phyloP scores from a whole-genome alignment of 2,888 invertebrate genomes.

The Bellardia bayeri region DNA sequence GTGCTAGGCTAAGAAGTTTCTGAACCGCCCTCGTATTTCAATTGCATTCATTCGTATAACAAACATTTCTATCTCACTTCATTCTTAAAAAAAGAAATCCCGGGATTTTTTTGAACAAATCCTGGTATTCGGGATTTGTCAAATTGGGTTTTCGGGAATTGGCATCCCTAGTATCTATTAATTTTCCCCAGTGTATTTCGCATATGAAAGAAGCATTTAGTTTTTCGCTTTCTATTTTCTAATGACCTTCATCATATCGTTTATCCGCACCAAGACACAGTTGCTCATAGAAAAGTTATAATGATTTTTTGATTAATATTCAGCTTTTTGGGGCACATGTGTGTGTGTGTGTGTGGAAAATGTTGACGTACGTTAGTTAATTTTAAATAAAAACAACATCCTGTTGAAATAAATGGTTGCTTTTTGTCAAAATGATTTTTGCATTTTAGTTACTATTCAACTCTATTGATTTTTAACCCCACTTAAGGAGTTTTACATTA shows the following conservation, averaged over 20 bases:
- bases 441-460: conserved; percentile 1
- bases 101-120: too few relatives aligned
- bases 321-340: background rate
- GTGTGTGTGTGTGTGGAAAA: background rate
- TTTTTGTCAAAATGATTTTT: background rate
- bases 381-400: conserved; percentile 4
- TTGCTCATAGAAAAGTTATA: conserved; percentile 3
- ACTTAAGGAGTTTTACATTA: too few relatives aligned
- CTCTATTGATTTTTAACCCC: conserved; percentile 16
- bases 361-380: conserved; percentile 20
- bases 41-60: too few relatives aligned
- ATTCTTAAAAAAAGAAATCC: too few relatives aligned
- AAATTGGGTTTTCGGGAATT: too few relatives aligned
- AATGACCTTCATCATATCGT: conserved; percentile 17
- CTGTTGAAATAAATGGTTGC: conserved; percentile 24
- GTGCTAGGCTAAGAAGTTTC: too few relatives aligned
- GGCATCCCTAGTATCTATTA: background rate
- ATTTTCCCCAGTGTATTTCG: background rate
- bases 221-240: background rate
- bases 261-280: background rate
- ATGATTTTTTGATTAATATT: conserved; percentile 40
- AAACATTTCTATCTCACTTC: too few relatives aligned
- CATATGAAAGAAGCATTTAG: background rate
- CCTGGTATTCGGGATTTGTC: too few relatives aligned
- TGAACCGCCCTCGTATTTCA: too few relatives aligned